Evolutionary conservation across 2,113 vertebrate species (phyloP), one percentile per base, ranked within the genome.

Genomic region (Tichodroma muraria): DNA sequence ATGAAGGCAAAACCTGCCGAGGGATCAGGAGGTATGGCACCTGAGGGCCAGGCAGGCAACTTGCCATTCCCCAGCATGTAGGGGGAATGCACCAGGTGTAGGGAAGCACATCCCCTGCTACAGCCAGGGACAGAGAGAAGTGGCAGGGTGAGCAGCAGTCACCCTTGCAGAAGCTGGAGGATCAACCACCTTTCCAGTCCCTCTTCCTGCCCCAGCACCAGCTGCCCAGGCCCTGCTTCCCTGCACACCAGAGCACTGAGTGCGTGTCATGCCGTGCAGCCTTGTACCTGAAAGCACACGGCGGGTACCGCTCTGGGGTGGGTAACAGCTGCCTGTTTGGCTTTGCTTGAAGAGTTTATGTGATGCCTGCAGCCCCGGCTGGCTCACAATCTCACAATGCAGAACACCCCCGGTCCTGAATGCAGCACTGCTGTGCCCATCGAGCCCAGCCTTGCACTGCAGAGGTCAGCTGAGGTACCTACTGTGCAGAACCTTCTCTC

Each of bases 251-350:
- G 18, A 68, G 49, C 22, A 28, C 57, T 5, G 42, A 8, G 0
- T 2, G 9, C 1, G 0, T 3, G 6, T 5, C 2, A 1, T 5
- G 30, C 50, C 0, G 0, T 16, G 57, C 71, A 72, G 31, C 44
- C 61, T 42, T 8, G 25, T 21, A 13, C 28, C 28, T 40, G 35
- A 47, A 22, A 70, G 15, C 66, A 68, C 33, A 2, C 1, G 5
- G 40, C 56, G 66, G 75, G 42, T 24, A 8, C 4, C 33, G 20
- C 11, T 12, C 35, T 1, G 6, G 21, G 27, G 2, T 16, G 31
- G 15, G 31, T 9, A 27, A 33, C 28, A 72, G 40, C 38, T 76
- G 23, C n/a, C 31, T 35, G 0, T 30, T 8, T 50, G 77, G 9
- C 59, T 72, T 44, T 80, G 37, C 53, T 45, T 38, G 57, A n/a